These are phyloP conservation scores for Hypsibius dujardini DNA, from an alignment of 1,140 invertebrate genomes.

Conservation along the genomic window DNA sequence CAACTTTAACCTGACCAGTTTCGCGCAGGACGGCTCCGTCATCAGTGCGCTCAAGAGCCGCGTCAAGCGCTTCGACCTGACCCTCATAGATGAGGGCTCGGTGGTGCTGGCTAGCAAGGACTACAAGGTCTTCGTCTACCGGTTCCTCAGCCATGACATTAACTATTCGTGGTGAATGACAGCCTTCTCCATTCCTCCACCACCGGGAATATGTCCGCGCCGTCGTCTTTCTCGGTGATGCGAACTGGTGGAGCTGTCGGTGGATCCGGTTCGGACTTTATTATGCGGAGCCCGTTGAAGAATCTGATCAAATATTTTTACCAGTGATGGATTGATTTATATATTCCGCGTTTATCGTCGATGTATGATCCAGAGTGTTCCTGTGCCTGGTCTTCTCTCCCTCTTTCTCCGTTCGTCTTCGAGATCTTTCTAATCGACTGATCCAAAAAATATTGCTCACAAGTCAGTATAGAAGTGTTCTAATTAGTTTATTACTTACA, in stretches of 20 bases:
- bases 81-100: constrained; percentile 96
- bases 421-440: too few species aligned
- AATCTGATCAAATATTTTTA: constrained; percentile 4
- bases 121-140: constrained; percentile 38
- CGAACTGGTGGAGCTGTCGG: neutral
- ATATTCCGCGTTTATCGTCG: too few species aligned
- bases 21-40: constrained; percentile 83
- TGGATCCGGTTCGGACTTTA: neutral
- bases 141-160: neutral
- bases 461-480: too few species aligned
- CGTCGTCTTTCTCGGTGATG: neutral
- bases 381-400: too few species aligned
- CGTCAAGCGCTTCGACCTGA: constrained; percentile 98
- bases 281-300: neutral
- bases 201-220: neutral
- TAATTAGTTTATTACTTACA: too few species aligned
- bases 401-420: too few species aligned
- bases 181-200: neutral
- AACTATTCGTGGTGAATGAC: constrained; percentile 8
- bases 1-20: constrained; percentile 97
- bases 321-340: neutral
- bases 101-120: constrained; percentile 97
- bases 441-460: too few species aligned
- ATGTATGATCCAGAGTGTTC: too few species aligned
- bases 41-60: constrained; percentile 92